Evolutionary conservation across 1,140 invertebrate species (phyloP), one percentile per base, ranked within the genome.

Genomic region (Asbolus verrucosus): DNA sequence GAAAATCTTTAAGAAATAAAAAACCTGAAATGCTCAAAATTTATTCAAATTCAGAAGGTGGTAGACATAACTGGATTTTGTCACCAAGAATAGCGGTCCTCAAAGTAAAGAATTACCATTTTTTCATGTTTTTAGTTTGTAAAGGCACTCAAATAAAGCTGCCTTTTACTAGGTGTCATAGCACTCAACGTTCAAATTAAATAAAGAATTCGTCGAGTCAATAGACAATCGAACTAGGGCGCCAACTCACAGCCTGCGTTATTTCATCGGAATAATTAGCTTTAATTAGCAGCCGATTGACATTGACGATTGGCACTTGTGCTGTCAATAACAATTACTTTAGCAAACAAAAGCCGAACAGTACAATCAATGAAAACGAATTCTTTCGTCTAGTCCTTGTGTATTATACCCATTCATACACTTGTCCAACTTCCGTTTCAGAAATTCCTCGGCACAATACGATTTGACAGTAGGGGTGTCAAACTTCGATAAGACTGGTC

Each of bases 261-360:
- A 36, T 4, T 54, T 24, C 46, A 27, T 54, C 3, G 9, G 2
- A 14, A 27, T n/a, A 24, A 54, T 54, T 54, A 54, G 46, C 46
- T 27, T 30, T 54, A 54, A 54, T 54, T 54, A 54, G 21, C 46
- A 54, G 30, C 19, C 2, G 30, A 54, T 15, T 30, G 46, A 54
- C 46, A 54, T 13, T 54, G 19, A 24, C 19, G 18, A 14, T 24
- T 15, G 46, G 19, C 46, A 54, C 3, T 16, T 41, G 33, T 6
- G 11, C n/a, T 11, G 39, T 41, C 39, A 41, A 41, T 41, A 41
- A 41, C 39, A 41, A 41, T 41, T 27, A 36, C 33, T 36, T 36
- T 9, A 2, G 30, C 46, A 54, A 54, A 54, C 21, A 54, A 54
- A 54, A 54, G 13, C 15, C 15, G 15, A 21, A n/a, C 16, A 19